Evolutionary conservation across 2,797 vertebrate species (phyloP).

Genomic region (Halcyon badia): DNA sequence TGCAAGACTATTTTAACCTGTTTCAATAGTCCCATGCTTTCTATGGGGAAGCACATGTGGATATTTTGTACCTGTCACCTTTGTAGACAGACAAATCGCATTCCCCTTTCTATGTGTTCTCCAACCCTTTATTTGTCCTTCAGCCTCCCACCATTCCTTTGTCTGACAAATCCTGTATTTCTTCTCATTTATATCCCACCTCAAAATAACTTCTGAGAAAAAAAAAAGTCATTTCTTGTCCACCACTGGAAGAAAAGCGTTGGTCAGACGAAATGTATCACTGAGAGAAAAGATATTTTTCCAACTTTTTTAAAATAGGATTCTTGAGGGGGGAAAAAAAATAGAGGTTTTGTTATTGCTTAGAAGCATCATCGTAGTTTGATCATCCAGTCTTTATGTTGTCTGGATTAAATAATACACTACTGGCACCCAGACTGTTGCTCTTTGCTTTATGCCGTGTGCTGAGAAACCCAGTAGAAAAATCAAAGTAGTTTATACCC

Average conservation of each 20-base stretch:
- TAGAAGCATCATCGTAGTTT: neutral
- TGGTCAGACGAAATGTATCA: neutral
- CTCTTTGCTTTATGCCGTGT: neutral
- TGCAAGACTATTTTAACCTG: neutral
- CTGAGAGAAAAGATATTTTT: neutral
- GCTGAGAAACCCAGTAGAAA: neutral
- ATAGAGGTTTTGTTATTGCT: neutral
- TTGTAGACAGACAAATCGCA: neutral
- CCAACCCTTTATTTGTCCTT: neutral
- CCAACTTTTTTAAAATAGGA: rapidly evolving
- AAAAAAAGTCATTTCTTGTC: neutral
- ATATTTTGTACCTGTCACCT: neutral
- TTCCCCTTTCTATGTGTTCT: neutral
- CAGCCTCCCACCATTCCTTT: neutral
- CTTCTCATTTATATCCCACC: neutral
- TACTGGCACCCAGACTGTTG: neutral
- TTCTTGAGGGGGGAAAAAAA: neutral
- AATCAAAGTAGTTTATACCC: neutral
- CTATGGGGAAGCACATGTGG: neutral
- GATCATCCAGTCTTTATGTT: neutral
- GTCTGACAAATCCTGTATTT: neutral
- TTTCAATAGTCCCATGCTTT: neutral
- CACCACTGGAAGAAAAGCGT: neutral
- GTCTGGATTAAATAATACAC: neutral
- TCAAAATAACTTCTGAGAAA: neutral